Conservation (phyloP, 2,113 vertebrate genomes). For the Crotalus horridus region DNA sequence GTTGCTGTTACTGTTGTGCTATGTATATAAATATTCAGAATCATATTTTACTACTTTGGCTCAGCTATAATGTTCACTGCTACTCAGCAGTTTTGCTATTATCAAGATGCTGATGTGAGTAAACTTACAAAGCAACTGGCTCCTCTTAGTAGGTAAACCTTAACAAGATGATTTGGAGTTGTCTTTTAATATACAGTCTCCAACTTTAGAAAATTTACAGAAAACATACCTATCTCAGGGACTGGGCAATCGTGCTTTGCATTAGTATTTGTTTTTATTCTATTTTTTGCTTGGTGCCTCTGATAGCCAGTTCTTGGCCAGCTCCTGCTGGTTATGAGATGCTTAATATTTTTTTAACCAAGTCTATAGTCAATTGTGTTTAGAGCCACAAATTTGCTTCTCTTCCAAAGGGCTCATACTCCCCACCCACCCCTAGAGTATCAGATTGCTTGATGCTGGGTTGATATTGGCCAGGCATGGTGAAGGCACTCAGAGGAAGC, state of each 20-base stretch:
- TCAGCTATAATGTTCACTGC: slow-evolving; percentile 17
- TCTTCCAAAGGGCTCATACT: slow-evolving; percentile 34
- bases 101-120: slow-evolving; percentile 16
- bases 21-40: slow-evolving; percentile 8
- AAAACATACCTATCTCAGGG: not conserved
- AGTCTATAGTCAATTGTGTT: slow-evolving; percentile 26
- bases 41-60: not conserved
- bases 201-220: not conserved
- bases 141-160: not conserved
- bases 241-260: slow-evolving; percentile 19
- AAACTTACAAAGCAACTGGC: not conserved
- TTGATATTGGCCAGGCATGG: not conserved
- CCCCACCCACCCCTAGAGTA: not conserved
- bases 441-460: not conserved
- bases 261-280: slow-evolving; percentile 31
- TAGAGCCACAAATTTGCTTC: slow-evolving; percentile 22
- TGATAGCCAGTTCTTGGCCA: slow-evolving; percentile 38
- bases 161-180: not conserved
- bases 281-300: slow-evolving; percentile 46
- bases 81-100: slow-evolving; percentile 11
- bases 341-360: slow-evolving; percentile 9
- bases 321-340: slow-evolving; percentile 40
- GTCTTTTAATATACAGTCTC: not conserved
- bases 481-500: slow-evolving; percentile 1
- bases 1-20: not conserved